Conservation (phyloP, 2,113 vertebrate species). For the Corvus hawaiiensis region DNA sequence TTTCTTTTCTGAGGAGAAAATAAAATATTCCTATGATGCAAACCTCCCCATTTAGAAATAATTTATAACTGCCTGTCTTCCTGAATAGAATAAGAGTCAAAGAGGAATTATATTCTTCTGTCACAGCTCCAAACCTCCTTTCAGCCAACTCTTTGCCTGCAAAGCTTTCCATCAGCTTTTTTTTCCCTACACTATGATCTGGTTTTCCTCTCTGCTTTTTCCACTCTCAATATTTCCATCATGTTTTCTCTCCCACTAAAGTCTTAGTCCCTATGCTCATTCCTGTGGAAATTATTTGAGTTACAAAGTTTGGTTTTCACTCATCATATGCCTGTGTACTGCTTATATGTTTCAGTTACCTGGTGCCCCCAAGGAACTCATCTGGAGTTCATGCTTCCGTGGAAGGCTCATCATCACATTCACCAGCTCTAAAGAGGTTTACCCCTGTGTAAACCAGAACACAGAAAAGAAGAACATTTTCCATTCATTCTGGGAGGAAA, state of each 20-base stretch:
- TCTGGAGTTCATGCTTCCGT: not conserved
- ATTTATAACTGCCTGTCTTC: slow-evolving; percentile 1
- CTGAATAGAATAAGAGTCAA: not conserved
- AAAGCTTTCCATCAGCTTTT: not conserved
- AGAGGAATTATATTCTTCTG: slow-evolving; percentile 6
- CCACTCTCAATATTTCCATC: not conserved
- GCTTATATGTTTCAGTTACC: not conserved
- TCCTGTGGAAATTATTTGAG: not conserved
- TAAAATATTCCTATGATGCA: not conserved
- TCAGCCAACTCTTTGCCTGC: slow-evolving; percentile 3
- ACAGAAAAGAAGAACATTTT: not conserved
- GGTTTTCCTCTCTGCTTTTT: not conserved
- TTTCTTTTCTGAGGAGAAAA: not conserved
- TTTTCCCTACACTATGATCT: not conserved
- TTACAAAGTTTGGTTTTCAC: not conserved
- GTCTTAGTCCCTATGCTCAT: not conserved
- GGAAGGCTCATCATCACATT: not conserved
- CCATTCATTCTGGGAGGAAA: not conserved
- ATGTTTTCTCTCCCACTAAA: not conserved
- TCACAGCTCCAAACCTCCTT: slow-evolving; percentile 14
- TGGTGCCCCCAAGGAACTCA: not conserved
- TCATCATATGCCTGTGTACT: not conserved
- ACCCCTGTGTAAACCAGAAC: not conserved
- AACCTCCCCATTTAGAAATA: not conserved
- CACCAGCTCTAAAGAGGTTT: not conserved